These are phyloP conservation scores for Styela clava DNA, from an alignment of 23 tunicate genomes.

Conservation along the genomic window DNA sequence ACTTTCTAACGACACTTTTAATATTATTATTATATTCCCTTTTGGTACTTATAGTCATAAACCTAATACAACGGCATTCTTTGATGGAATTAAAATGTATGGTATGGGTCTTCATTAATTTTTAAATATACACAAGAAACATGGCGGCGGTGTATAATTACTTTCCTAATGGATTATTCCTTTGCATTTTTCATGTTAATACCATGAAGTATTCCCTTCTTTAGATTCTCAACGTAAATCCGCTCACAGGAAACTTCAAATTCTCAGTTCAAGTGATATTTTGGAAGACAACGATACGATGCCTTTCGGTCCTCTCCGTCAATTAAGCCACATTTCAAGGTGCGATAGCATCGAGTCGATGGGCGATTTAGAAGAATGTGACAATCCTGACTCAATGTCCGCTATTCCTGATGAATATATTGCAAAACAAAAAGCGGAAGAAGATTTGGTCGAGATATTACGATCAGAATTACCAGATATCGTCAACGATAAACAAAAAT, in stretches of 20 bases:
- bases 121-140: not conserved
- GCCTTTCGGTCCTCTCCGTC: not conserved
- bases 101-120: not conserved
- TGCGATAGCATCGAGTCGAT: not conserved
- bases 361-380: not conserved
- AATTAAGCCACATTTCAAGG: not conserved
- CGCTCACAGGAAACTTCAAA: constrained; percentile 17
- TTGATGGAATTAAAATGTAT: no score
- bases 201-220: not conserved
- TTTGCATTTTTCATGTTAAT: not conserved
- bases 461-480: constrained; percentile 16
- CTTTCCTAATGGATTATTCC: not conserved
- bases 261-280: constrained; percentile 17
- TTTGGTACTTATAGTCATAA: no score
- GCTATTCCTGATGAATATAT: constrained; percentile 2
- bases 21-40: no score
- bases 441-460: constrained; percentile 3
- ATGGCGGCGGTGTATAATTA: not conserved
- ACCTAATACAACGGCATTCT: no score
- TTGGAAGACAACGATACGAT: not conserved
- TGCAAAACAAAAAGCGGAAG: not conserved
- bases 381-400: not conserved
- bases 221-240: constrained; percentile 6
- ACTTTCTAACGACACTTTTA: no score
- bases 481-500: constrained; percentile 19